Conservation (phyloP, 2,113 vertebrate genomes). For the Acinonyx jubatus region DNA sequence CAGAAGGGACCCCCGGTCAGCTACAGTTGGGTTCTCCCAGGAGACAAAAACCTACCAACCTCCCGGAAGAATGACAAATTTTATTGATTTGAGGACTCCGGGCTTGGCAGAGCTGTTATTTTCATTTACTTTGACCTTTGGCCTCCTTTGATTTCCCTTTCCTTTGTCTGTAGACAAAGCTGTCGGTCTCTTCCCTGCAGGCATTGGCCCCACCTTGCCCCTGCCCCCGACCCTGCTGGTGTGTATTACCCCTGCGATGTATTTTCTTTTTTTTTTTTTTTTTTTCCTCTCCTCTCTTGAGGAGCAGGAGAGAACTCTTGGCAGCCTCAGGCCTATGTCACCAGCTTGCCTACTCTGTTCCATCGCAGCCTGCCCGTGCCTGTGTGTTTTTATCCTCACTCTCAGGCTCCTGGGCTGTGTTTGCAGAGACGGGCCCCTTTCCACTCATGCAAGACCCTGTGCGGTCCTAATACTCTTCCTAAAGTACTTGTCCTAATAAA, state of each 20-base stretch:
- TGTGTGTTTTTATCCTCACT: neutral
- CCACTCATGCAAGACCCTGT: neutral
- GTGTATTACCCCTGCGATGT: neutral
- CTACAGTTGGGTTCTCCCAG: neutral
- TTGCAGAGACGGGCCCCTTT: neutral
- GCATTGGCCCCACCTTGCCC: rapidly evolving
- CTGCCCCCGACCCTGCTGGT: neutral
- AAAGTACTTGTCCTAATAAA: neutral
- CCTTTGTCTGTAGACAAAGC: rapidly evolving
- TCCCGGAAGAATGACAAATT: neutral
- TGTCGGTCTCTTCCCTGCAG: neutral
- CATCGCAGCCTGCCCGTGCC: no score
- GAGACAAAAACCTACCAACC: neutral
- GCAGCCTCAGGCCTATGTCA: rapidly evolving
- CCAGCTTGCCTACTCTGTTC: no score
- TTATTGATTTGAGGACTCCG: neutral
- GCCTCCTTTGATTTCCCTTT: neutral
- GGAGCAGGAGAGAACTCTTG: neutral
- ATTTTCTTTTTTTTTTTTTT: neutral
- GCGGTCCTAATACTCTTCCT: neutral
- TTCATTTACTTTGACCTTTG: neutral
- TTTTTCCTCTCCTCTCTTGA: neutral
- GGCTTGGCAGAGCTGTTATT: neutral
- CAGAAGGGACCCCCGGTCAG: no score
- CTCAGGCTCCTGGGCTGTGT: neutral